Conservation (phyloP, 2,888 invertebrate species). For the Platycnemis pennipes region DNA sequence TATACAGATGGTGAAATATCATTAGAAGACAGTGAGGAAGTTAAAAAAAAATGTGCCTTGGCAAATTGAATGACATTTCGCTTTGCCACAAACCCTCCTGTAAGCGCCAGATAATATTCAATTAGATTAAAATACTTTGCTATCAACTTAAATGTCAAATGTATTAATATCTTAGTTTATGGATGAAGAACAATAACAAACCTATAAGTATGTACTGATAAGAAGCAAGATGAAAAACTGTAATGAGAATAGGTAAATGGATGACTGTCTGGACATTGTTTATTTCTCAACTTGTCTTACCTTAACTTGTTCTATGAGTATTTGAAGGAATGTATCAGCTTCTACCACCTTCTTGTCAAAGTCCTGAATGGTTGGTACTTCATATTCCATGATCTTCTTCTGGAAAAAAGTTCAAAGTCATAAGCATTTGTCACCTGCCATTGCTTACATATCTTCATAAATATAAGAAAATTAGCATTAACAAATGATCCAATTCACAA, state of each 20-base stretch:
- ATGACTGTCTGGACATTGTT: not conserved
- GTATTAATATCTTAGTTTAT: not conserved
- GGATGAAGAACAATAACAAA: not conserved
- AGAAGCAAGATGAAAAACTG: not conserved
- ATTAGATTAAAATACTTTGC: not conserved
- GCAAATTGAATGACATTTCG: not conserved
- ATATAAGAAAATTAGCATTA: not conserved
- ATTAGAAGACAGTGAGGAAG: not conserved
- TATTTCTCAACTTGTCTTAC: constrained; percentile 79
- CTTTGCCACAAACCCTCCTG: not conserved
- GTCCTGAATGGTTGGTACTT: constrained; percentile 84
- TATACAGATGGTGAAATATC: not conserved
- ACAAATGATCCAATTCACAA: too few relatives aligned
- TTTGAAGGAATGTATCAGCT: constrained; percentile 97
- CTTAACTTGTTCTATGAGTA: constrained; percentile 95
- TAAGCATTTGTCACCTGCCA: not conserved
- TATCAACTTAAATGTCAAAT: not conserved
- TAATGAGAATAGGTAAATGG: not conserved
- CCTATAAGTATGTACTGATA: not conserved
- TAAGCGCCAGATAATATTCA: not conserved
- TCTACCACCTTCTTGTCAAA: constrained; percentile 95
- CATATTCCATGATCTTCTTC: constrained; percentile 82
- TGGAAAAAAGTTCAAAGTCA: constrained; percentile 76
- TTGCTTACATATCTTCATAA: not conserved
- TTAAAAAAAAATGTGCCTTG: not conserved